Percentiles rank a stretch among this genome's conserved stretches.
Evolutionary conservation across 2,797 vertebrate species (phyloP).

Genomic region (Manis pentadactyla): DNA sequence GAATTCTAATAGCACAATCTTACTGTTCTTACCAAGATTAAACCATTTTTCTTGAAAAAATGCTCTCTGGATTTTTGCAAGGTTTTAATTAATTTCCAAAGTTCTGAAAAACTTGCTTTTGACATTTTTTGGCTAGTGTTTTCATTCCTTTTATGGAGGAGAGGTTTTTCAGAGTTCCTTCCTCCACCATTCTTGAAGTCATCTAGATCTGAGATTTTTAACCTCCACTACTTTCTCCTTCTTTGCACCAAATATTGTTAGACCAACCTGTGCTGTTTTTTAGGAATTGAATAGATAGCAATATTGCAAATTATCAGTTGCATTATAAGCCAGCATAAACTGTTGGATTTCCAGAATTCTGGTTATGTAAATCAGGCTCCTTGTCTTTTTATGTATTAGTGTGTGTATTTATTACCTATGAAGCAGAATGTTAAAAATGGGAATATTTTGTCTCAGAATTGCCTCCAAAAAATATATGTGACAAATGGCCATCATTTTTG

Average conservation of each 20-base stretch:
- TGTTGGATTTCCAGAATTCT: not conserved
- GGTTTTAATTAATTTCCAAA: conserved; percentile 27
- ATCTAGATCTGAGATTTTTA: conserved; percentile 7
- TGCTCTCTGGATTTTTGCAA: not conserved
- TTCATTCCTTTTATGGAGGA: not conserved
- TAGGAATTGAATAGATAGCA: not conserved
- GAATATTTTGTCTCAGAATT: not conserved
- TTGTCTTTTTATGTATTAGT: conserved; percentile 6
- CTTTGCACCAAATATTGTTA: conserved; percentile 10
- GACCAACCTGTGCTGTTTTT: not conserved
- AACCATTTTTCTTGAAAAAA: conserved; percentile 28
- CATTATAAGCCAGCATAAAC: conserved; percentile 3
- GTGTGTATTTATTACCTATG: not conserved
- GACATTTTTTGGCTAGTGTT: not conserved
- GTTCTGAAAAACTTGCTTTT: not conserved
- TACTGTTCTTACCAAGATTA: not conserved
- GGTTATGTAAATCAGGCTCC: not conserved
- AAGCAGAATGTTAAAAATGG: not conserved
- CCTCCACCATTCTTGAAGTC: not conserved
- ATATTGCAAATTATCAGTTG: not conserved
- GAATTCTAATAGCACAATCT: not conserved
- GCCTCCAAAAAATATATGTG: not conserved
- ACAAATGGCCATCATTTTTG: not conserved
- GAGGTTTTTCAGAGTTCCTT: not conserved
- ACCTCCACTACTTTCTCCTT: not conserved